Percentiles rank a stretch among this genome's conserved stretches.
Evolutionary conservation across 2,888 invertebrate genomes (phyloP).

Genomic region (Hydroisotoma schaefferi): DNA sequence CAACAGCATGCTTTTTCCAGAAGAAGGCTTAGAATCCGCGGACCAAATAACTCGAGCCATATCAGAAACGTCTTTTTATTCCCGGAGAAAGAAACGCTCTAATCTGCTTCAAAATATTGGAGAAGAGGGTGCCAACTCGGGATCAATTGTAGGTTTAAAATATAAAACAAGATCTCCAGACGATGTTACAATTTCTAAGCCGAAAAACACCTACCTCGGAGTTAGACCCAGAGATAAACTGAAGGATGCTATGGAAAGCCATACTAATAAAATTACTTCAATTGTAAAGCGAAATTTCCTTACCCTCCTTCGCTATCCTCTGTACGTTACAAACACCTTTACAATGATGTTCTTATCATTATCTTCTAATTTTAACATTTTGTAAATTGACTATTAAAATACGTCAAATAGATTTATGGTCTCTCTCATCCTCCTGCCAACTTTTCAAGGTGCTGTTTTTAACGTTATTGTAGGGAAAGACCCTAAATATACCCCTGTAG

Average conservation of each 20-base stretch:
- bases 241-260: slow-evolving; percentile 2
- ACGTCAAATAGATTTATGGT: background rate
- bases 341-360: background rate
- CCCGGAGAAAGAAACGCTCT: slow-evolving; percentile 11
- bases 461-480: slow-evolving; percentile 4
- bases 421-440: background rate
- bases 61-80: slow-evolving; percentile 26
- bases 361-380: background rate
- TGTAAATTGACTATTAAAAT: background rate
- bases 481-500: background rate
- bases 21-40: background rate
- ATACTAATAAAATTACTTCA: background rate
- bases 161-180: slow-evolving; percentile 20
- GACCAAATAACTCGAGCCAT: slow-evolving; percentile 13
- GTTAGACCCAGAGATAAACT: too few relatives aligned
- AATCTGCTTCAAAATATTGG: background rate
- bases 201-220: too few relatives aligned
- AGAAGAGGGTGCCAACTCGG: too few relatives aligned
- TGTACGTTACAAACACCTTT: background rate
- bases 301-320: background rate
- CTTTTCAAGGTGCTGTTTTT: slow-evolving; percentile 3
- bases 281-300: slow-evolving; percentile 1
- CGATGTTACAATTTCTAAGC: slow-evolving; percentile 10
- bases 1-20: background rate
- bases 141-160: slow-evolving; percentile 21